phyloP scores from a whole-genome alignment of 37 sponge, comb jelly and placozoan species.

The Eunapius fragilis region DNA sequence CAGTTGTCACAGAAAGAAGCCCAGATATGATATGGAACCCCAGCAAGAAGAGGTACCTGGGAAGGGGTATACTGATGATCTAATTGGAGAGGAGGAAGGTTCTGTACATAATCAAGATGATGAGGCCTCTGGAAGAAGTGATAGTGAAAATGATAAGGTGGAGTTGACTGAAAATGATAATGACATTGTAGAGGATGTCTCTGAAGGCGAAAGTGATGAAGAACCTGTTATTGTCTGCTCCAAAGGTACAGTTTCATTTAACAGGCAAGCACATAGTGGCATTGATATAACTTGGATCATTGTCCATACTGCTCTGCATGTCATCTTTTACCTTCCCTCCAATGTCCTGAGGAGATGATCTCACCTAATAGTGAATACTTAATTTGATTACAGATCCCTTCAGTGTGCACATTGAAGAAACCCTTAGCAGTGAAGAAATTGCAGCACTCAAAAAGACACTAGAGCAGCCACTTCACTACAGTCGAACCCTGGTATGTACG shows the following conservation, averaged over 20 bases:
- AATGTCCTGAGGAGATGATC: not conserved
- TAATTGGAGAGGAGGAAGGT: not conserved
- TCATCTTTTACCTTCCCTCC: no score
- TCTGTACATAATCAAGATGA: not conserved
- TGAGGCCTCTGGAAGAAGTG: not conserved
- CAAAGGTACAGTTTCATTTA: not conserved
- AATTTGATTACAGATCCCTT: slow-evolving; percentile 56
- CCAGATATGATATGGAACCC: not conserved
- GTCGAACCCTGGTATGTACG: slow-evolving; percentile 10
- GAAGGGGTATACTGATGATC: not conserved
- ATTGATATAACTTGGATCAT: not conserved
- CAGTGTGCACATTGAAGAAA: slow-evolving; percentile 48
- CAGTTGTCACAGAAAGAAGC: not conserved
- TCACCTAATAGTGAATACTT: not conserved
- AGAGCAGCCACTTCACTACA: slow-evolving; percentile 20
- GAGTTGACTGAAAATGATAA: not conserved
- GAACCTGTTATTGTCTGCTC: not conserved
- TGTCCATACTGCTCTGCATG: no score
- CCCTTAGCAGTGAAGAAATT: slow-evolving; percentile 44
- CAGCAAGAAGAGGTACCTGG: not conserved
- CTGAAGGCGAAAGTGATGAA: not conserved
- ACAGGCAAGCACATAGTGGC: no score
- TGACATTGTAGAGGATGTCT: not conserved
- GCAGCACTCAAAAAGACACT: not conserved
- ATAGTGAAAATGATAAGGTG: not conserved